A percentile compares a stretch with the other conserved stretches of the same genome.
Conservation (phyloP, 2,888 invertebrate species). For the Geotrupes spiniger region DNA sequence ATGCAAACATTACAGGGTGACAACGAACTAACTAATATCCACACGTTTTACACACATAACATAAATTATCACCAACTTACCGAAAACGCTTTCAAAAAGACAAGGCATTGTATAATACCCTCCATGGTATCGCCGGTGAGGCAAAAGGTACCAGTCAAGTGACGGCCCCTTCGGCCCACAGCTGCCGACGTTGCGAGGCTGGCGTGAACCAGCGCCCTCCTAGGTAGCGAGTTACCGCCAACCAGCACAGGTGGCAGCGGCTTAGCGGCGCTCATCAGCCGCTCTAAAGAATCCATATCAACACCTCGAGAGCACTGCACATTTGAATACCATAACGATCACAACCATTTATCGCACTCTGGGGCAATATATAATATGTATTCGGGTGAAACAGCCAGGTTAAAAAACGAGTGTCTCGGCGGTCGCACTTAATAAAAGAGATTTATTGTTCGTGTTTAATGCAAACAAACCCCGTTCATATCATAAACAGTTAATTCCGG, state of each 20-base stretch:
- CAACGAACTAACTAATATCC: no score
- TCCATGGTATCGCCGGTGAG: constrained; percentile 91
- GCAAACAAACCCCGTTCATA: no score
- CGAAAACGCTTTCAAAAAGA: constrained; percentile 90
- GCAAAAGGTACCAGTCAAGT: constrained; percentile 84
- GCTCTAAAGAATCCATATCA: constrained; percentile 79
- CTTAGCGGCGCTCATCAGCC: constrained; percentile 71
- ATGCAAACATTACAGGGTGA: no score
- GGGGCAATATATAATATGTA: no score
- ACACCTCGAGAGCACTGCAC: constrained; percentile 20
- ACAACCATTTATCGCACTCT: background rate
- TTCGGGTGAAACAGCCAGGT: no score
- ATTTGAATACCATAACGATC: constrained; percentile 17
- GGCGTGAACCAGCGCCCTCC: constrained; percentile 75
- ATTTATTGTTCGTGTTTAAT: no score
- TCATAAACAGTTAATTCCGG: no score
- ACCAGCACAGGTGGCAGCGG: constrained; percentile 61
- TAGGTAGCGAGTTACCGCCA: constrained; percentile 39
- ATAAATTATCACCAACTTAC: constrained; percentile 61
- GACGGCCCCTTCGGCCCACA: constrained; percentile 75
- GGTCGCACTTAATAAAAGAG: no score
- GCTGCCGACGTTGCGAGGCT: constrained; percentile 69
- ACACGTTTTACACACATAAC: no score
- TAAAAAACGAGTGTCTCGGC: no score
- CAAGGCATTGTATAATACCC: constrained; percentile 88